A percentile compares a stretch with the other conserved stretches of the same genome.
These are phyloP conservation scores for Celastrina argiolus DNA, from an alignment of 2,888 invertebrate genomes.

Conservation along the genomic window DNA sequence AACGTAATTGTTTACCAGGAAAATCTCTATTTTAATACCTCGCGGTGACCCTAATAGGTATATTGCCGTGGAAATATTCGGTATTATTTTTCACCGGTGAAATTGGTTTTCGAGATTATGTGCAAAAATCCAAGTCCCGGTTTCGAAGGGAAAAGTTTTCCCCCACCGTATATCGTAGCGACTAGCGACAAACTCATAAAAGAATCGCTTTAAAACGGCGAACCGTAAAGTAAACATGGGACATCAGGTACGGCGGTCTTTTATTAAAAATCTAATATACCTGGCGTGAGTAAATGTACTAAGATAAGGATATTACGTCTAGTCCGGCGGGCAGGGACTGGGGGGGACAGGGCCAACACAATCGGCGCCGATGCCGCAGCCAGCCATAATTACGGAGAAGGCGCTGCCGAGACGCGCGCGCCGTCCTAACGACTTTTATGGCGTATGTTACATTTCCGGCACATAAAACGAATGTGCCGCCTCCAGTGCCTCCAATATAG, in stretches of 20 bases:
- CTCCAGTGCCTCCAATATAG: conserved; percentile 63
- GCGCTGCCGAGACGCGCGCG: conserved; percentile 71
- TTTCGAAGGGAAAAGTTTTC: background rate
- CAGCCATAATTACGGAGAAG: conserved; percentile 73
- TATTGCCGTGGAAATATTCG: background rate
- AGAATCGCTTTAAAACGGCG: background rate
- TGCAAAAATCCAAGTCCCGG: background rate
- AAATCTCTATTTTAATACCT: conserved; percentile 22
- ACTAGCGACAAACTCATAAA: background rate
- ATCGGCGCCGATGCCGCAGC: conserved; percentile 47
- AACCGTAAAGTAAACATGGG: conserved; percentile 5
- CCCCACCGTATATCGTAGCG: background rate
- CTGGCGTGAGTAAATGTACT: conserved; percentile 16
- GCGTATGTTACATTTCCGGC: conserved; percentile 77
- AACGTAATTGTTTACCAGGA: conserved; percentile 39
- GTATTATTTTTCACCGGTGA: background rate
- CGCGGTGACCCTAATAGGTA: conserved; percentile 4
- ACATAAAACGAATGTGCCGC: conserved; percentile 77
- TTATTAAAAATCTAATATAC: conserved; percentile 20
- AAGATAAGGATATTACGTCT: conserved; percentile 50
- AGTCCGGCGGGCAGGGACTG: conserved; percentile 58
- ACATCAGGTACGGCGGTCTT: conserved; percentile 8
- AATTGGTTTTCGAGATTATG: background rate
- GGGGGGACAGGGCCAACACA: conserved; percentile 44
- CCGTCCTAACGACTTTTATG: conserved; percentile 77